These are phyloP conservation scores for Vollenhovia emeryi DNA, from an alignment of 1,140 invertebrate genomes.

Conservation along the genomic window DNA sequence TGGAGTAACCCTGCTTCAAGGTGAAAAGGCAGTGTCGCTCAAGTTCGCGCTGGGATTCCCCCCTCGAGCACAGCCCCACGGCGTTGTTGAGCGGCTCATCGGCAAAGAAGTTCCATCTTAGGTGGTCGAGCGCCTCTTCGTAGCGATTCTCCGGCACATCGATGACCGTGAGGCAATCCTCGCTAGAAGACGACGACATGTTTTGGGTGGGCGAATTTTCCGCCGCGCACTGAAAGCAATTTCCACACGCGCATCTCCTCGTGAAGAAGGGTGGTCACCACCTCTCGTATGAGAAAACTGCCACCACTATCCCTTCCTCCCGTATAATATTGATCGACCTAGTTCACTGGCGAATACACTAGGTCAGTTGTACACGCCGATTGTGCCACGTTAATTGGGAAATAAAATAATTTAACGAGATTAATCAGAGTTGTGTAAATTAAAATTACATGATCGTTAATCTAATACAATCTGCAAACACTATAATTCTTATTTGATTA, in stretches of 20 bases:
- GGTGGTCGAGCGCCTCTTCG: slow-evolving; percentile 88
- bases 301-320: slow-evolving; percentile 20
- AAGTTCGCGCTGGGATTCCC: slow-evolving; percentile 89
- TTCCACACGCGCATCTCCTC: slow-evolving; percentile 75
- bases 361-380: slow-evolving; percentile 43
- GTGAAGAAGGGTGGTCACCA: slow-evolving; percentile 66
- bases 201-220: slow-evolving; percentile 73
- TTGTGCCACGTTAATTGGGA: not conserved
- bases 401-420: not conserved
- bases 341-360: slow-evolving; percentile 76
- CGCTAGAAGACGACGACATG: slow-evolving; percentile 75
- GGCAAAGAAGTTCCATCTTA: slow-evolving; percentile 90
- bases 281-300: slow-evolving; percentile 73
- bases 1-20: slow-evolving; percentile 89
- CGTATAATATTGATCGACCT: slow-evolving; percentile 85
- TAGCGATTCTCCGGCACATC: slow-evolving; percentile 85
- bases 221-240: slow-evolving; percentile 70
- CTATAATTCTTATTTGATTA: too few relatives aligned
- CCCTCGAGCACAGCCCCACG: slow-evolving; percentile 89
- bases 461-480: not conserved
- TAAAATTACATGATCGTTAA: not conserved
- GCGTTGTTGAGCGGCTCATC: slow-evolving; percentile 93
- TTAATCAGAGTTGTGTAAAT: not conserved
- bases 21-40: slow-evolving; percentile 90
- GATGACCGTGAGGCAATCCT: slow-evolving; percentile 70